Evolutionary conservation across 2,113 vertebrate species (phyloP).

Genomic region (Poecile atricapillus): DNA sequence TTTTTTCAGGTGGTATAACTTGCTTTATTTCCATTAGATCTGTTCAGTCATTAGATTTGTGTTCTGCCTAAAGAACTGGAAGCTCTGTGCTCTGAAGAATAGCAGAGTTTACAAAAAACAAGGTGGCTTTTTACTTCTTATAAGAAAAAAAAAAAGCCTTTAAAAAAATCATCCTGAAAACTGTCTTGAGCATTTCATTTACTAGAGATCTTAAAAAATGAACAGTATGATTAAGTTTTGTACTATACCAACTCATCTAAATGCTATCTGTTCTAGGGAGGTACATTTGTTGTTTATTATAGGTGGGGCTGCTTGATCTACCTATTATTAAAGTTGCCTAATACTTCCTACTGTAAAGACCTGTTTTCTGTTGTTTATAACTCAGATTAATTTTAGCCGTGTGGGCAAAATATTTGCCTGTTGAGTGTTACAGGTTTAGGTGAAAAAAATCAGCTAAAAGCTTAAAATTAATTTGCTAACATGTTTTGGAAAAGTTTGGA

Average conservation of each 20-base stretch:
- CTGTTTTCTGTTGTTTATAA: slow-evolving; percentile 19
- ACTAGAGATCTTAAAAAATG: neutral
- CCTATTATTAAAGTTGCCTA: slow-evolving; percentile 56
- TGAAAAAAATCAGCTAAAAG: neutral
- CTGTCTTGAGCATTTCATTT: neutral
- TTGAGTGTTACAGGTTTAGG: neutral
- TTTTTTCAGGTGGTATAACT: neutral
- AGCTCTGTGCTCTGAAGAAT: neutral
- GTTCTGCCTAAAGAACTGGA: neutral
- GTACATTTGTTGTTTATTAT: slow-evolving; percentile 25
- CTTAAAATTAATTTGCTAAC: neutral
- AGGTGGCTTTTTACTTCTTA: neutral
- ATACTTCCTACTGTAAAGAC: slow-evolving; percentile 32
- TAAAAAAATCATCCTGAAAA: neutral
- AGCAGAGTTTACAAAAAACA: neutral
- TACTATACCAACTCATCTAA: neutral
- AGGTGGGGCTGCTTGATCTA: slow-evolving; percentile 34
- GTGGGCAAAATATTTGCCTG: neutral
- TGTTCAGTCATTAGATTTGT: neutral
- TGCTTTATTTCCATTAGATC: neutral
- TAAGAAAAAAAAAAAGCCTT: neutral
- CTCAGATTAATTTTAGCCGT: neutral
- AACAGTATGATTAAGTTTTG: neutral
- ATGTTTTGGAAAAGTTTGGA: neutral
- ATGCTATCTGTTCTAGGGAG: slow-evolving; percentile 41